phyloP scores from a whole-genome alignment of 2,888 invertebrate species.

The Lithosia quadra region DNA sequence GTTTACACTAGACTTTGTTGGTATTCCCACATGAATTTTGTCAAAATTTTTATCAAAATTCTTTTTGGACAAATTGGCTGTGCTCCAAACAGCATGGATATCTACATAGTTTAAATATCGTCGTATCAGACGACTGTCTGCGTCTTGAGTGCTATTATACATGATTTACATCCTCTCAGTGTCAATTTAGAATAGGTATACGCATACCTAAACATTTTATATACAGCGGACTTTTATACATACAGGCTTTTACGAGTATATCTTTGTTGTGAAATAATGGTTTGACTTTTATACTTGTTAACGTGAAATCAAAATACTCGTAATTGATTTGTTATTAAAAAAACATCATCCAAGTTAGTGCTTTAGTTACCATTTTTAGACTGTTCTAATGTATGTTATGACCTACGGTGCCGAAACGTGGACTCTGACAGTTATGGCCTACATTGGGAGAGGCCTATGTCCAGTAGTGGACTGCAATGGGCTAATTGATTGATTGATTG shows the following conservation, averaged over 20 bases:
- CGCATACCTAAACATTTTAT: conserved; percentile 33
- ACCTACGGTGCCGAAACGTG: too few relatives aligned
- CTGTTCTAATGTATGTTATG: background rate
- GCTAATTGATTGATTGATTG: too few relatives aligned
- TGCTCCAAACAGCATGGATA: conserved; percentile 72
- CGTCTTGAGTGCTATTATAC: conserved; percentile 70
- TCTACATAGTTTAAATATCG: conserved; percentile 68
- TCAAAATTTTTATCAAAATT: conserved; percentile 57
- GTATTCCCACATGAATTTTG: conserved; percentile 37
- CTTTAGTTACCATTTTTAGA: background rate
- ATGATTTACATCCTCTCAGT: conserved; percentile 72
- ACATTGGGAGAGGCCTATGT: too few relatives aligned
- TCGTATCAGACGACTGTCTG: conserved; percentile 72
- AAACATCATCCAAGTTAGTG: conserved; percentile 1
- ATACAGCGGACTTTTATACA: conserved; percentile 33
- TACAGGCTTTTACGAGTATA: conserved; percentile 20
- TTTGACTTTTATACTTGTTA: conserved; percentile 9
- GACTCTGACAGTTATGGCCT: too few relatives aligned
- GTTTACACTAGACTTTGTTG: conserved; percentile 35
- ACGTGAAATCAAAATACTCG: background rate
- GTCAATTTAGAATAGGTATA: conserved; percentile 60
- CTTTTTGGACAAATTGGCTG: conserved; percentile 74
- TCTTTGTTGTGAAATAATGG: conserved; percentile 17
- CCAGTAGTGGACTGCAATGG: too few relatives aligned
- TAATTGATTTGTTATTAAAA: background rate